Conservation (phyloP, 2,113 vertebrate genomes). For the Mastomys coucha region DNA sequence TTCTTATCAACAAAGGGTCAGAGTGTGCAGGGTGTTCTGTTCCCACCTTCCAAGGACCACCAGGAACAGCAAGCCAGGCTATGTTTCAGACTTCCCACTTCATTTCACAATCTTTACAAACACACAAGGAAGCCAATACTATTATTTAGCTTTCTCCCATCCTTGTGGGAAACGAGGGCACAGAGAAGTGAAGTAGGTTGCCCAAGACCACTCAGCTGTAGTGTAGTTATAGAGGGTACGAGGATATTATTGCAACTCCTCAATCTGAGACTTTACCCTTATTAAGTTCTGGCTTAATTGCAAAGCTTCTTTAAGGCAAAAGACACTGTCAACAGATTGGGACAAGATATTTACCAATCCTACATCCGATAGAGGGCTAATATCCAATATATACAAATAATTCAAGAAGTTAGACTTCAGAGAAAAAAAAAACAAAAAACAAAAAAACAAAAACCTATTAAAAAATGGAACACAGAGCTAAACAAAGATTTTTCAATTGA, state of each 20-base stretch:
- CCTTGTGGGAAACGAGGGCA: background rate
- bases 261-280: background rate
- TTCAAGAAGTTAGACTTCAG: too few species aligned
- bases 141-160: background rate
- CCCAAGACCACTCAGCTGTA: background rate
- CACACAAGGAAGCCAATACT: background rate
- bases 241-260: background rate
- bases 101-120: background rate
- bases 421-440: too few species aligned
- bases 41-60: background rate
- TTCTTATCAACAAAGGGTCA: background rate
- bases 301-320: too few species aligned
- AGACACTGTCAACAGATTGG: too few species aligned
- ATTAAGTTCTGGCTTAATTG: background rate
- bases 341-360: too few species aligned
- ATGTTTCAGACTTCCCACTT: fast-evolving
- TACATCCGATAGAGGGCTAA: too few species aligned
- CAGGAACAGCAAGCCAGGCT: background rate
- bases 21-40: background rate
- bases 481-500: too few species aligned
- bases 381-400: too few species aligned
- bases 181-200: background rate
- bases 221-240: background rate
- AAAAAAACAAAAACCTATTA: too few species aligned
- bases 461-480: too few species aligned